Evolutionary conservation across 2,888 invertebrate genomes (phyloP).

Genomic region (Drosophila borborema): DNA sequence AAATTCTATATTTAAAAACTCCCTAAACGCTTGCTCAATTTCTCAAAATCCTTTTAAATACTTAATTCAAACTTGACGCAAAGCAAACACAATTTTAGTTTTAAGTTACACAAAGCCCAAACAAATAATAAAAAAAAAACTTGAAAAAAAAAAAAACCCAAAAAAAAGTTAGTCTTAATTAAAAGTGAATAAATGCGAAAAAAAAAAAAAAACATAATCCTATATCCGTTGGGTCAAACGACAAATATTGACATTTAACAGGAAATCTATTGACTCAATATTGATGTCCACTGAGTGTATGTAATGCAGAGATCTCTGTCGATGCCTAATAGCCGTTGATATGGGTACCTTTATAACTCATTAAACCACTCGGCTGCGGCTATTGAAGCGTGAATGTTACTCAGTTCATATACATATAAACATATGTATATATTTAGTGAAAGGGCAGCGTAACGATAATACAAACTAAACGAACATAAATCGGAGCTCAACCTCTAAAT

Average conservation of each 20-base stretch:
- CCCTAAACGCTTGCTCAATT: background rate
- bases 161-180: constrained; percentile 27
- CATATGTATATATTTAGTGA: constrained; percentile 22
- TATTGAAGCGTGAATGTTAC: constrained; percentile 9
- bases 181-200: constrained; percentile 9
- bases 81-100: constrained; percentile 9
- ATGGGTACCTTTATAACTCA: constrained; percentile 45
- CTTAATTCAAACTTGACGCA: constrained; percentile 6
- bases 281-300: background rate
- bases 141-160: background rate
- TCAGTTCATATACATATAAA: constrained; percentile 2
- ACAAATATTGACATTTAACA: constrained; percentile 32
- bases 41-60: background rate
- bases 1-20: background rate
- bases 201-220: constrained; percentile 17
- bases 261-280: constrained; percentile 12
- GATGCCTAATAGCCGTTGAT: constrained; percentile 10
- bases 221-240: background rate
- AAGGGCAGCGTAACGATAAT: constrained; percentile 23
- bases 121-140: background rate
- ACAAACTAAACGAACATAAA: constrained; percentile 37
- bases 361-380: constrained; percentile 9
- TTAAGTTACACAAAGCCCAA: background rate
- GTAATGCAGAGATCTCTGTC: constrained; percentile 7
- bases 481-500: constrained; percentile 52